Base-by-base conservation (phyloP, 1,140 invertebrate genomes). In the Gonatopus flavifemur region DNA sequence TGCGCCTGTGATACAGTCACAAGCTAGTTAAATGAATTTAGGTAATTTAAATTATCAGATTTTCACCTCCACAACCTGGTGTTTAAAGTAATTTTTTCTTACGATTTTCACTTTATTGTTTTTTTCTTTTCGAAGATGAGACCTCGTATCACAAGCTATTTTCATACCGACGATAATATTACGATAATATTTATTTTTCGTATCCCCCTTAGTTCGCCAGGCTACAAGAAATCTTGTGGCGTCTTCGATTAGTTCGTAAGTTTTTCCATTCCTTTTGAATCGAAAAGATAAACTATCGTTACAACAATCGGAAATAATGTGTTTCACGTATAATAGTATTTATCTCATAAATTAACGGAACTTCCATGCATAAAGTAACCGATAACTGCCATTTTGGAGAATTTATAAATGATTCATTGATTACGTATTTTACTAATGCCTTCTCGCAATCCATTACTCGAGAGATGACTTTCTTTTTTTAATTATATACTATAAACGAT, bases 1-100 rank as follows among this genome's bases (percentile, higher is more conserved):
- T 47, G 80, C 77, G 38, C 81, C 81, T 28, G 70, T 81, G 19
- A 81, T 82, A 54, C 80, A 82, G 46, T 76, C 72, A 3, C 77
- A 79, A 61, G 77, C 77, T 54, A 79, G 79, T 74, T 80, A 80
- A 72, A 64, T n/a, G n/a, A 57, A 32, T 38, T 52, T 55, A 52
- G 22, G 15, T 40, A 21, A 51, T 30, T 22, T 15, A 30, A 49
- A 18, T 20, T 16, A 18, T 13, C 16, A 50, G 21, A 31, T 40
- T 37, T 47, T 48, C 16, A n/a, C n/a, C n/a, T 19, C 20, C 36
- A 37, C 40, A 33, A 59, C 25, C 52, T 59, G 28, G 30, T 55
- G 45, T 44, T n/a, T 19, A 38, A 57, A 33, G 13, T 10, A 8
- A 33, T 5, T 13, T 15, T 7, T 33, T 5, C 13, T 5, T 33